Evolutionary conservation across 1,140 invertebrate genomes (phyloP), one percentile per base, ranked within the genome.

Genomic region (Drosophila sulfurigaster): DNA sequence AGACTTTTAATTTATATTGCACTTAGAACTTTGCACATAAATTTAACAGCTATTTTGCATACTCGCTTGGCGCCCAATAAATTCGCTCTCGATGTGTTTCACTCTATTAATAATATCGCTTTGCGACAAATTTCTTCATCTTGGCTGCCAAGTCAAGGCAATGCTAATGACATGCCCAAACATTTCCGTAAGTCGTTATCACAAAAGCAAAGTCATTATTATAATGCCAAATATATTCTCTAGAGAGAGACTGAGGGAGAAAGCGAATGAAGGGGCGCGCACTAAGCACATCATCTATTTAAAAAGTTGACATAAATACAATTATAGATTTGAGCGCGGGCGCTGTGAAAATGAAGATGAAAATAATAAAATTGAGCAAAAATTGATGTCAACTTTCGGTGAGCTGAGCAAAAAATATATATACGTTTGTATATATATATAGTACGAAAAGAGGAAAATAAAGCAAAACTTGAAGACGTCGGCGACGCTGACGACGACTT

Each of bases 241-340:
- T 8, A 25, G 49, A 41, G 51, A 20, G 10, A 54, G n/a, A 7
- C 20, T 5, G 62, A 20, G 25, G 11, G 52, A 28, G 32, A 6
- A 10, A 3, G 11, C 3, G n/a, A 4, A 28, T 13, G 15, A 3
- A 25, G n/a, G 30, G 5, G 52, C 30, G 11, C 5, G 28, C 59
- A 48, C 54, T 79, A 78, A 80, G 75, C 52, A 78, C 68, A 91
- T 85, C 79, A 91, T 91, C 82, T 81, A 87, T 88, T 88, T 81
- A 91, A 91, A 76, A 86, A 78, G 72, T 90, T 91, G 90, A 91
- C 90, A 91, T 88, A 91, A 91, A 91, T 91, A 91, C 90, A 91
- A 91, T 91, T 91, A 91, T 90, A 91, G 90, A 91, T 91, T 91
- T 91, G 70, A 56, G 72, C 63, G 79, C 58, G 77, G 62, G 73